phyloP scores from a whole-genome alignment of 2,888 invertebrate genomes.

The Myopa testacea region DNA sequence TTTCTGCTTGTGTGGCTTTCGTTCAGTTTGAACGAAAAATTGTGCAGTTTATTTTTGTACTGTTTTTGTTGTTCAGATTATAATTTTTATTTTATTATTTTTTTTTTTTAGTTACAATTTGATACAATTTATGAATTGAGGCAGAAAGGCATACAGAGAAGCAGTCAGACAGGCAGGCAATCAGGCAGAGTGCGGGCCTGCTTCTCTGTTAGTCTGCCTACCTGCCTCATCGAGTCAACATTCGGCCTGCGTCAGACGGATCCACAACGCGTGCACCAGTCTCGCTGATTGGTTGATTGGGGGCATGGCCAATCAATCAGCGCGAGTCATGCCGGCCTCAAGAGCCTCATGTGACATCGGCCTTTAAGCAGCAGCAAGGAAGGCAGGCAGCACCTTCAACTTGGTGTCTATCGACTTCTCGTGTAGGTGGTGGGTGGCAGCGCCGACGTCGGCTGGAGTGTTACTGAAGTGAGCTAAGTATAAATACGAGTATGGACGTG shows the following conservation, averaged over 20 bases:
- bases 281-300: not conserved
- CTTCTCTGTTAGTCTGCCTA: not conserved
- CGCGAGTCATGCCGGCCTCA: no score
- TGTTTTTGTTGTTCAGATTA: not conserved
- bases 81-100: not conserved
- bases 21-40: not conserved
- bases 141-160: not conserved
- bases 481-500: no score
- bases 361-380: no score
- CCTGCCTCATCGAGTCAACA: not conserved
- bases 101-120: not conserved
- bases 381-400: no score
- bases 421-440: no score
- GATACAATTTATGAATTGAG: constrained; percentile 4
- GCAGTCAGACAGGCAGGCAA: not conserved
- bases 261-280: not conserved
- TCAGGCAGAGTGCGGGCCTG: not conserved
- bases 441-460: no score
- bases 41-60: not conserved
- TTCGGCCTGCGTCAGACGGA: not conserved
- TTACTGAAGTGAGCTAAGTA: no score
- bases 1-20: not conserved
- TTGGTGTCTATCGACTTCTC: no score
- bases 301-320: no score
- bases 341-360: no score